Conservation (phyloP, 2,113 vertebrate species). For the Xenopus laevis region DNA sequence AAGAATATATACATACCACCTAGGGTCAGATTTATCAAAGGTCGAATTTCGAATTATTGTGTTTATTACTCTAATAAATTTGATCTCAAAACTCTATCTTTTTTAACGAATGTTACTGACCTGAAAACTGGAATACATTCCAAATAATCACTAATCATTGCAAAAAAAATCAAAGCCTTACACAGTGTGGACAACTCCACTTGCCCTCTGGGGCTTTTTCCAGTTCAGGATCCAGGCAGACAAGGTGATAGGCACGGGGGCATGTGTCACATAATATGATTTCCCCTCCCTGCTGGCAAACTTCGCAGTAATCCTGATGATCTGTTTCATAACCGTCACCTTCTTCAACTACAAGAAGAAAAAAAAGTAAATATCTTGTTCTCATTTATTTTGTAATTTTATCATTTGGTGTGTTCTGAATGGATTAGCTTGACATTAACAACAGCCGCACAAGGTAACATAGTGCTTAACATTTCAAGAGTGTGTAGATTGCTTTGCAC, state of each 20-base stretch:
- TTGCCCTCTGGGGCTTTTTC: conserved; percentile 95
- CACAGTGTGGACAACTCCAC: conserved; percentile 98
- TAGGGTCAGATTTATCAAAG: no score
- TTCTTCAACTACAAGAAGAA: conserved; percentile 75
- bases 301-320: conserved; percentile 98
- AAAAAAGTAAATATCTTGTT: not conserved
- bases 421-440: not conserved
- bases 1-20: no score
- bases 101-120: no score
- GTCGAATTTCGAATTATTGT: no score
- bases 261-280: conserved; percentile 97
- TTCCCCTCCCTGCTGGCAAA: conserved; percentile 96
- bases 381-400: not conserved
- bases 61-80: no score
- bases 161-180: conserved; percentile 60
- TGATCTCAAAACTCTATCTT: no score
- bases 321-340: conserved; percentile 96
- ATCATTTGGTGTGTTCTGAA: not conserved
- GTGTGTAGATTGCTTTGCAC: not conserved
- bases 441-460: not conserved
- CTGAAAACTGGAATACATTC: no score
- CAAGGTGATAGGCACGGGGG: conserved; percentile 92
- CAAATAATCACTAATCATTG: no score
- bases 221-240: conserved; percentile 93
- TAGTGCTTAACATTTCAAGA: not conserved